Evolutionary conservation across 2,797 vertebrate species (phyloP).

Genomic region (Chloroceryle amazona): DNA sequence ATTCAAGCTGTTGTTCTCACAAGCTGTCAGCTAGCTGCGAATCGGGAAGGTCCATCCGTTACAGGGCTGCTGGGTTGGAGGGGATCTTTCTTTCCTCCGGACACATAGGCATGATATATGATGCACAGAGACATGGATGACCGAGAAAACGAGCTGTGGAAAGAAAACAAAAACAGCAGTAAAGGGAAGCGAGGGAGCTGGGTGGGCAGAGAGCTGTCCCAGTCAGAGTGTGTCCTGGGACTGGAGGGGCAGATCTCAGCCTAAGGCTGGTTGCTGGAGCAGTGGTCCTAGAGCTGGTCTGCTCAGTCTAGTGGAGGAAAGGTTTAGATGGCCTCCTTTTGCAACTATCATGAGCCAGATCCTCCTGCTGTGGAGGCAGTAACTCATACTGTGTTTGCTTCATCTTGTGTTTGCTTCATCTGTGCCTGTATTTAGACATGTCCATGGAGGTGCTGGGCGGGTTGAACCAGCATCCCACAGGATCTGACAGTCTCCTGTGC

Average conservation of each 20-base stretch:
- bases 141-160: conserved; percentile 62
- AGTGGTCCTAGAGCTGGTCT: not conserved
- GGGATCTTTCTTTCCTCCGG: conserved; percentile 71
- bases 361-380: not conserved
- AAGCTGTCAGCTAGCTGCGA: conserved; percentile 81
- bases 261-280: not conserved
- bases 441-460: not conserved
- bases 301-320: accelerated
- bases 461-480: accelerated
- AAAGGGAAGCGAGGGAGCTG: not conserved
- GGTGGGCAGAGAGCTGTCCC: not conserved
- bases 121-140: conserved; percentile 76
- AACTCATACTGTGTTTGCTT: not conserved
- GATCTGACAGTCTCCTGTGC: not conserved
- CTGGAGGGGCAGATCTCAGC: not conserved
- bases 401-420: not conserved
- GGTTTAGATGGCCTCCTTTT: not conserved
- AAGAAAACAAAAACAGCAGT: conserved; percentile 68
- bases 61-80: conserved; percentile 61
- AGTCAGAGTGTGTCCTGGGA: not conserved
- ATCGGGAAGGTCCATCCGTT: conserved; percentile 81
- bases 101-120: conserved; percentile 75
- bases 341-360: not conserved
- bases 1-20: conserved; percentile 87
- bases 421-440: not conserved